These are phyloP conservation scores for Perdita meconis DNA, from an alignment of 2,888 invertebrate species.

Conservation along the genomic window DNA sequence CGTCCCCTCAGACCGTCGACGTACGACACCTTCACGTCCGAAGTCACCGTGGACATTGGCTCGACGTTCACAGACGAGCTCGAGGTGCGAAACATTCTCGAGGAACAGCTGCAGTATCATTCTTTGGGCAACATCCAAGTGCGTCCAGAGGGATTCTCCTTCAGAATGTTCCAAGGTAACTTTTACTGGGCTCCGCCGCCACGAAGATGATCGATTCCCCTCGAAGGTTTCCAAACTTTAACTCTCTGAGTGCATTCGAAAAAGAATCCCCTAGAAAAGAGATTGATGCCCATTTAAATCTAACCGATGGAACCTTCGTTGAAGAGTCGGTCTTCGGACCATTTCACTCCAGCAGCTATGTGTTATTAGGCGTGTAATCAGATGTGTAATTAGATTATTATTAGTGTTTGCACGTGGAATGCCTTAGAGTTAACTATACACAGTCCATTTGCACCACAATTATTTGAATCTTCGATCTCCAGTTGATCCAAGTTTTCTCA, in stretches of 20 bases:
- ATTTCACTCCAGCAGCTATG: neutral
- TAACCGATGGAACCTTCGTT: neutral
- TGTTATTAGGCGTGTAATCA: too few relatives aligned
- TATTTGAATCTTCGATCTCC: too few relatives aligned
- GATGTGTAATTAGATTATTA: too few relatives aligned
- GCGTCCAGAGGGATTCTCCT: conserved; percentile 87
- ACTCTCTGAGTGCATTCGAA: neutral
- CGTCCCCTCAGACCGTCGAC: conserved; percentile 85
- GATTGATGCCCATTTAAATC: neutral
- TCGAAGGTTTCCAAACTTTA: conserved; percentile 32
- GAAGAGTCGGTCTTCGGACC: neutral
- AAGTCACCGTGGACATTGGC: conserved; percentile 89
- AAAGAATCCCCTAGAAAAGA: neutral
- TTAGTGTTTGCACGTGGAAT: conserved; percentile 28
- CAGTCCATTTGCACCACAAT: neutral
- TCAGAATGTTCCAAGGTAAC: conserved; percentile 86
- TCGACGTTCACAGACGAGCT: conserved; percentile 86
- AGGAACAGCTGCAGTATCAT: conserved; percentile 86
- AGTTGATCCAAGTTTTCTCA: neutral
- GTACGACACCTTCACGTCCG: conserved; percentile 87
- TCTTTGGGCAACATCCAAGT: conserved; percentile 86
- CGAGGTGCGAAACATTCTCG: conserved; percentile 85
- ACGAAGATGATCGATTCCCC: conserved; percentile 63
- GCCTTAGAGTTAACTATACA: neutral
- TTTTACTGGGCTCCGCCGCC: neutral